Base-by-base conservation (phyloP, 2,888 invertebrate species). In the Lasioglossum vierecki region DNA sequence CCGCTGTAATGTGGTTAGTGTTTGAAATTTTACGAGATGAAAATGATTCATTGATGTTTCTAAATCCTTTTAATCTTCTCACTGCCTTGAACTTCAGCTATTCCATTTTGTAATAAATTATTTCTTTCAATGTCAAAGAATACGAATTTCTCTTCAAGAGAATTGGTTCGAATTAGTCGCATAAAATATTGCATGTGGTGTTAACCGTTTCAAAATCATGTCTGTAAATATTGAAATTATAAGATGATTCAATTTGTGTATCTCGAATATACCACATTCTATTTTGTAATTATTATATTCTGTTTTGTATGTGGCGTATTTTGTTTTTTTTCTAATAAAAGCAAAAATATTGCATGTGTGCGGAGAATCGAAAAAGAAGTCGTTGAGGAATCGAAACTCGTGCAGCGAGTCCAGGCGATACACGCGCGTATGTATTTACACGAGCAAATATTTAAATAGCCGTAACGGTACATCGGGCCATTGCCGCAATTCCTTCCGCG, bases 381-480 rank as follows among this genome's bases (percentile, higher is more conserved):
- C 9, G 13, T 13, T 41, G 30, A 53, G 26, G 49, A 39, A 73
- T 15, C n/a, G 81, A 57, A 60, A 60, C 22, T 70, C 44, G 41
- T 63, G 41, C 41, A 53, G 39, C 41, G 68, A 35, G 75, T 77
- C 60, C 49, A 26, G 26, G 79, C 79, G 76, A 76, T 68, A 53
- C 77, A 68, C 68, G 4, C 39, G 41, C 68, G 68, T 18, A 4
- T 63, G 66, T 70, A 49, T 77, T 35, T 53, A 57, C 77, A 53
- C 30, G 80, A 46, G 75, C 66, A 68, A 74, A 87, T 87, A 76
- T 85, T 88, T 74, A 66, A 76, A 79, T 39, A 80, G 68, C 26
- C 79, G 60, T 88, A 88, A 88, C 88, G 88, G 88, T 82, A 75
- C 80, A 81, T 57, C 78, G 53, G 53, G 60, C 75, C 49, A 66